Percentiles rank a stretch among this genome's conserved stretches.
phyloP scores from a whole-genome alignment of 2,113 vertebrate genomes.

The Syngnathus typhle region DNA sequence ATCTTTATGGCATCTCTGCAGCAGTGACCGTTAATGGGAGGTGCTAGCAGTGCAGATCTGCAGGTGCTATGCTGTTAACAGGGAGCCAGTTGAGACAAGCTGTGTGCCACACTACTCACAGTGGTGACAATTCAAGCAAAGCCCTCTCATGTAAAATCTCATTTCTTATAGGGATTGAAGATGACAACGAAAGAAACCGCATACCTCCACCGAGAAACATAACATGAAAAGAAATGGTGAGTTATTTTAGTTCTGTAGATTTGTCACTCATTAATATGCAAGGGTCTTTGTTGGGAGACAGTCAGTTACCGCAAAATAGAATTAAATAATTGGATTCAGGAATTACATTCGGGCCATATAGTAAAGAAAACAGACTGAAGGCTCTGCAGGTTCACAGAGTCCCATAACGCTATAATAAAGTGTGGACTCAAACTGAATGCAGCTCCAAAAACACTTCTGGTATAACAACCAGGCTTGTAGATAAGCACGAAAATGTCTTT shows the following conservation, averaged over 20 bases:
- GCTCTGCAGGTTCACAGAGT: too few relatives aligned
- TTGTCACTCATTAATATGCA: background rate
- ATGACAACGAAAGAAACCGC: conserved; percentile 17
- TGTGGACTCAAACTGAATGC: background rate
- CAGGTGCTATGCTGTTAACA: conserved; percentile 63
- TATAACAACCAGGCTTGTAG: too few relatives aligned
- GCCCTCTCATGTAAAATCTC: conserved; percentile 7
- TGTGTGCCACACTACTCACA: conserved; percentile 28
- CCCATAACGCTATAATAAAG: too few relatives aligned
- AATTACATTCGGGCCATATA: background rate
- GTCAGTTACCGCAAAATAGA: background rate
- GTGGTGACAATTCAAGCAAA: conserved; percentile 51
- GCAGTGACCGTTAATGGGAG: conserved; percentile 50
- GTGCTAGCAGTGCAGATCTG: conserved; percentile 61
- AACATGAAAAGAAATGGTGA: background rate
- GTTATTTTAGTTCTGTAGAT: background rate
- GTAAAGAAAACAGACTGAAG: background rate
- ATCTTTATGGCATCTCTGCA: conserved; percentile 38
- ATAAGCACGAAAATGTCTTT: background rate
- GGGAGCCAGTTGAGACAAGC: conserved; percentile 58
- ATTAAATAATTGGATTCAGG: background rate
- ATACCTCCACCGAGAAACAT: background rate
- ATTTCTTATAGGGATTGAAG: conserved; percentile 30
- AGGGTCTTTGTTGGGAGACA: background rate
- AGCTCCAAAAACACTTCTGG: background rate